Evolutionary conservation across 2,113 vertebrate species (phyloP), one percentile per base, ranked within the genome.

Genomic region (Vicugna pacos): DNA sequence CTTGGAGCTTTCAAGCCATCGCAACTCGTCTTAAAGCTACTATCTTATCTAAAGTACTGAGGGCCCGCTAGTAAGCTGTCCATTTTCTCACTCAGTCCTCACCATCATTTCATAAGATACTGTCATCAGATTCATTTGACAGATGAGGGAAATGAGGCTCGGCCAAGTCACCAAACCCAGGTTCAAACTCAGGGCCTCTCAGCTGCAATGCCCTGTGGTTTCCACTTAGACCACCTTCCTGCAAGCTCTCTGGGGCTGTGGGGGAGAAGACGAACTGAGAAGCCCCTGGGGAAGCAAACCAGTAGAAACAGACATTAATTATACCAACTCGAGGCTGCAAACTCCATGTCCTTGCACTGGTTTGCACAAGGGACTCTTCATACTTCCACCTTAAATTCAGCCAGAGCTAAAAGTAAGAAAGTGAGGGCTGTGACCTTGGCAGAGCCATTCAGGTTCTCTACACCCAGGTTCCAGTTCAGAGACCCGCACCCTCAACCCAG

Each of bases 221-320:
- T 73, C 46, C 64, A 54, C 58, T 42, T 17, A 15, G 5, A 72
- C 32, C 11, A 22, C 46, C 83, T n/a, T 30, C 0, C 60, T 4
- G 0, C 5, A 26, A 88, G 52, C 2, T 19, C 54, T 58, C 64
- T 0, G 11, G 30, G 4, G 30, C 58, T 7, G 13, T 2, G 3
- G 14, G 32, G 32, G 30, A 75, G 30, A 67, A 85, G 83, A 54
- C 12, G 24, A 52, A 48, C 56, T 4, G 10, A 93, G 73, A 56
- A n/a, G 6, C 15, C 28, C 26, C 6, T 1, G 4, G 42, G 32
- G 35, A 77, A 26, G 58, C 73, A 95, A 79, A 79, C n/a, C 52
- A 65, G 75, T 69, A n/a, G 35, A 83, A 67, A 88, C 56, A 62
- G 38, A 89, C 7, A 15, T 38, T 26, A 30, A 20, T 6, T 2